Evolutionary conservation across 1,140 invertebrate species (phyloP), one percentile per base, ranked within the genome.

Genomic region (Polyergus mexicanus): DNA sequence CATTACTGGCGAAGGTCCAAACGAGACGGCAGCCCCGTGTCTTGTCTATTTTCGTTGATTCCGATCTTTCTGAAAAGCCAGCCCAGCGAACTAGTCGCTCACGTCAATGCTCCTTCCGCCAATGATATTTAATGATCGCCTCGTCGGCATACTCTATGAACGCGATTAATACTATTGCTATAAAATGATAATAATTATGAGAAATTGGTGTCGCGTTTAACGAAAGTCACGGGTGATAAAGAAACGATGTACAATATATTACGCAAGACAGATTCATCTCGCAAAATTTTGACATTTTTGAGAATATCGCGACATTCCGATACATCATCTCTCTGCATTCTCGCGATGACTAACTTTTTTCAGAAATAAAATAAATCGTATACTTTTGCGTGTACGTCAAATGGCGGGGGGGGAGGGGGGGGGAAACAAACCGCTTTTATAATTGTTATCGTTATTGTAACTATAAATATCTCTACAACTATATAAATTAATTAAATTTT

Each of bases 1-100:
- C 81, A 81, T 87, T 84, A 90, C 88, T 93, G 92, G 92, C 92
- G 65, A 58, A 62, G 71, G 54, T 92, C 92, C 92, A 93, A 92
- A 60, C 89, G 65, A 66, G 74, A 81, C 84, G 68, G 85, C 71
- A 90, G 85, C 68, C 72, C 84, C 80, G 78, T 87, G 88, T 86
- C 84, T 91, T 83, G 89, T 93, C 92, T 94, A 94, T 92, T 94
- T 94, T 93, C 88, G 91, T 92, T 90, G 92, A 92, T 92, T 90
- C 88, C 83, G 85, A 88, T 91, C 88, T 91, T 84, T 54, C 86
- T 62, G 76, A 86, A 68, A 89, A 89, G 84, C 69, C 25, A 72
- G 68, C 56, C 47, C 56, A 63, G 25, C 56, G 8, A 84, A 65
- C 81, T 58, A 16, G 41, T 74, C 69, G 78, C 19, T 65, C 32